Evolutionary conservation across 2,797 vertebrate species (phyloP).

Genomic region (Bradypus variegatus): DNA sequence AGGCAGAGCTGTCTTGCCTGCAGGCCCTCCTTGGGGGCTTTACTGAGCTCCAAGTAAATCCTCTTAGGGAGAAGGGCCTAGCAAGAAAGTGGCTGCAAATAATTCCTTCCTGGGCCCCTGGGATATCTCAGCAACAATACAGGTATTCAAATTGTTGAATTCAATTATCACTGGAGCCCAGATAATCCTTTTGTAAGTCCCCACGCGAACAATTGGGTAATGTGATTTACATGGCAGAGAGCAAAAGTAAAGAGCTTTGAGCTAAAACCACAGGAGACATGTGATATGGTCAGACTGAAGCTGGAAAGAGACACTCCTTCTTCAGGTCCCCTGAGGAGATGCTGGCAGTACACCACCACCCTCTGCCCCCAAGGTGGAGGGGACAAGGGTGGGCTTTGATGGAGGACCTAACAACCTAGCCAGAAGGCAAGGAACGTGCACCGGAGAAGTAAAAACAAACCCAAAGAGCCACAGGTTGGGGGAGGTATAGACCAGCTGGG

Average conservation of each 20-base stretch:
- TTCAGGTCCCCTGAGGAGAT: neutral
- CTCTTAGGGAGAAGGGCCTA: neutral
- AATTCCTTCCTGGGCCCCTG: neutral
- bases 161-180: neutral
- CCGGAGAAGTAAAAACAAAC: neutral
- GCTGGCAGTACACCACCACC: neutral
- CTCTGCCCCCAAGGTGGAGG: neutral
- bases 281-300: neutral
- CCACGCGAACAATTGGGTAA: neutral
- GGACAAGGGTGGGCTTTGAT: neutral
- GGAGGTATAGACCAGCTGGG: neutral
- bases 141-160: neutral
- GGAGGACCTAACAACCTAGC: neutral
- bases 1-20: neutral
- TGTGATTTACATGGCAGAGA: neutral
- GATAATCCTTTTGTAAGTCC: constrained; percentile 8
- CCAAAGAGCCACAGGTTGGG: too few species aligned
- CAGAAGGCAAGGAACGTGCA: neutral
- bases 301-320: neutral
- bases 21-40: neutral
- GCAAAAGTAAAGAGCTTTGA: neutral
- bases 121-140: neutral
- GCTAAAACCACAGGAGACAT: constrained; percentile 2
- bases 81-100: neutral
- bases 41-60: constrained; percentile 6